Evolutionary conservation across 2,888 invertebrate genomes (phyloP), one percentile per base, ranked within the genome.

Genomic region (Drosophila pegasa): DNA sequence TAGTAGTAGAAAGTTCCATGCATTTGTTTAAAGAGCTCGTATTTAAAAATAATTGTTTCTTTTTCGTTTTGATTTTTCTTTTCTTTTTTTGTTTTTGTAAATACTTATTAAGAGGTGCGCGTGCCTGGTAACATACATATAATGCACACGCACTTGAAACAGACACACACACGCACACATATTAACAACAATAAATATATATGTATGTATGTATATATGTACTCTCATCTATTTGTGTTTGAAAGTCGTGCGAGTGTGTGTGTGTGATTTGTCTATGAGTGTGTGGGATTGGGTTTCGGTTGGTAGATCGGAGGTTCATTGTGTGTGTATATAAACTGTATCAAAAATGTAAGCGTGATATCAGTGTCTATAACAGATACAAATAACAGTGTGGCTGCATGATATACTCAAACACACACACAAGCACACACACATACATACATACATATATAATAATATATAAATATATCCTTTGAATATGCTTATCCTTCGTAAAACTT

Each of bases 181-280:
- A 79, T 71, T 78, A 80, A 84, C 87, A 83, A 84, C 83, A 80
- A 69, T 86, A 71, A 85, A 72, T 82, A 71, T 76, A 68, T 77
- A 31, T 31, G 31, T 20, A 84, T 75, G 70, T 65, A 64, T 69
- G 57, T 59, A 83, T 77, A 66, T 65, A 62, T 71, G 56, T 59
- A 12, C 14, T 41, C 8, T 25, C 41, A 47, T 67, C 54, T 63
- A 43, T 29, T 59, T 66, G 47, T 55, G 33, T 48, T 60, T 38
- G 48, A 41, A 43, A 29, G 31, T n/a, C 29, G 20, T 35, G 51
- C 41, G 22, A 41, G 55, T 60, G 56, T 35, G 33, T 45, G 43
- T 56, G 41, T 41, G 41, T 29, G 20, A 5, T n/a, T 43, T 25
- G 22, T 22, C 2, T 59, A 7, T 40, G 27, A 20, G 56, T 14